Evolutionary conservation across 1,140 invertebrate genomes (phyloP).

Genomic region (Arion vulgaris): DNA sequence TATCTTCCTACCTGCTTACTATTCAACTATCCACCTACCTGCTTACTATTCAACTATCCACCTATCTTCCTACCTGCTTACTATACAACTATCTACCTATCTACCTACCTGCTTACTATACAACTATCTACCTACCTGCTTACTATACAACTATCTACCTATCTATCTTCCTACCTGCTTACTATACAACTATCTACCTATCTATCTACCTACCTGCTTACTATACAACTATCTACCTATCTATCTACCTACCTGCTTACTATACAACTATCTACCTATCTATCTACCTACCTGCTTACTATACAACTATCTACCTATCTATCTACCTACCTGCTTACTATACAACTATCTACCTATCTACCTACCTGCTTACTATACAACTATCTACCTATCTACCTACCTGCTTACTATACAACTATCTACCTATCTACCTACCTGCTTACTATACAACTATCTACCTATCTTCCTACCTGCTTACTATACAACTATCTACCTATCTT

Average conservation of each 20-base stretch:
- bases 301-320: neutral
- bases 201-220: neutral
- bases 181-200: neutral
- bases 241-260: neutral
- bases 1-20: neutral
- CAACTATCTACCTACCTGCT: neutral
- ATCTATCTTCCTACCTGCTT: no score
- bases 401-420: neutral
- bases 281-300: neutral
- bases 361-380: neutral
- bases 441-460: neutral
- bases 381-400: neutral
- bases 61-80: neutral
- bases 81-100: neutral
- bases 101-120: neutral
- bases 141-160: neutral
- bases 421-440: neutral
- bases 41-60: neutral
- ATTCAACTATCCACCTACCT: neutral
- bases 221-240: no score
- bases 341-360: neutral
- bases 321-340: neutral
- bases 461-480: neutral
- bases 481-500: neutral
- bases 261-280: no score